Percentiles rank a stretch among this genome's conserved stretches.
phyloP scores from a whole-genome alignment of 2,888 invertebrate genomes.

The Himalopsyche tibetana region DNA sequence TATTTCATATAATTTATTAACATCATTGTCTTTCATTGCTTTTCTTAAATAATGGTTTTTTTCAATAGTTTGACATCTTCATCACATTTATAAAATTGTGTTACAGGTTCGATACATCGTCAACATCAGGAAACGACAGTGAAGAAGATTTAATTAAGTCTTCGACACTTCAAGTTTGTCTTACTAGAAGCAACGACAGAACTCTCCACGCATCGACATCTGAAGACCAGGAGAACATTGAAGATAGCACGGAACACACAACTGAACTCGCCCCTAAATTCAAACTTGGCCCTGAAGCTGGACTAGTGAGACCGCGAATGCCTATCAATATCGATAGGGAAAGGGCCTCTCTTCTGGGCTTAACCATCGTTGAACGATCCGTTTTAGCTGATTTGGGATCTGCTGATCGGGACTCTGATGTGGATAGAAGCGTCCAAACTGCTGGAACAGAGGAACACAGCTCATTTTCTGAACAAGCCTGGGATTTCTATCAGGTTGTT shows the following conservation, averaged over 20 bases:
- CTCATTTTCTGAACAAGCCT: conserved; percentile 93
- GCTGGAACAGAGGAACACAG: conserved; percentile 85
- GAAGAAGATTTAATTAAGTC: conserved; percentile 76
- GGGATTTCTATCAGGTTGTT: conserved; percentile 94
- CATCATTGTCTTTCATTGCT: background rate
- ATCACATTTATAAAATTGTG: background rate
- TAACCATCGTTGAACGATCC: conserved; percentile 68
- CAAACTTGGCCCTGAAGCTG: conserved; percentile 80
- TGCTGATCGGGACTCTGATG: conserved; percentile 75
- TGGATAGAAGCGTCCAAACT: conserved; percentile 78
- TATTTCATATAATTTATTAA: too few species aligned
- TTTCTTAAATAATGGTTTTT: background rate
- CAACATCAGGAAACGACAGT: conserved; percentile 82
- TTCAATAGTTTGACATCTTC: background rate
- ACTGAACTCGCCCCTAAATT: conserved; percentile 78
- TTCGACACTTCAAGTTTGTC: conserved; percentile 46
- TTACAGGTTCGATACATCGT: conserved; percentile 77
- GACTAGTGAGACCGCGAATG: conserved; percentile 72
- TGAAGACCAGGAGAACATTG: conserved; percentile 62
- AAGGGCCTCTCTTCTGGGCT: conserved; percentile 71
- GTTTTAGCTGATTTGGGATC: conserved; percentile 70
- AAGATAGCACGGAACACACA: conserved; percentile 66
- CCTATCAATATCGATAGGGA: conserved; percentile 71
- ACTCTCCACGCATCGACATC: conserved; percentile 63
- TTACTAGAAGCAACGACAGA: conserved; percentile 61